These are phyloP conservation scores for Darevskia mixta DNA, from an alignment of 2,797 vertebrate genomes.

Conservation along the genomic window DNA sequence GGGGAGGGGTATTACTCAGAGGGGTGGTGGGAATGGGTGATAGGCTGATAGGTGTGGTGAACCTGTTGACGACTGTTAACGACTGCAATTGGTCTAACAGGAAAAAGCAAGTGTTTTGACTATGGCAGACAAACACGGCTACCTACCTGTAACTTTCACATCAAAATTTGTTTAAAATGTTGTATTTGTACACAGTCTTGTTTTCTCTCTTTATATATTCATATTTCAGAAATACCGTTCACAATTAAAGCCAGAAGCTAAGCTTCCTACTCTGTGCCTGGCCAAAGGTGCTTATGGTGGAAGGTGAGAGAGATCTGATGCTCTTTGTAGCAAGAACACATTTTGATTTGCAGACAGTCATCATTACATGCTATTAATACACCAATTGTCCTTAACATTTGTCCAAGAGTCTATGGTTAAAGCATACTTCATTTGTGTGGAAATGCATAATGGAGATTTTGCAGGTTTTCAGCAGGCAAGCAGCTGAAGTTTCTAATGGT, in stretches of 20 bases:
- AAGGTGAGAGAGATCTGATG: not conserved
- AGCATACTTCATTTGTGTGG: not conserved
- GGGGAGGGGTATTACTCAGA: no score
- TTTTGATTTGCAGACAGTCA: not conserved
- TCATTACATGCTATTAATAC: slow-evolving; percentile 6
- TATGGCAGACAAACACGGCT: no score
- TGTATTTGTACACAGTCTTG: not conserved
- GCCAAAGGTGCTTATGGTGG: not conserved
- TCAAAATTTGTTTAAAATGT: not conserved
- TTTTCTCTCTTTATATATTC: not conserved
- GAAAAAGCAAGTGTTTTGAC: no score
- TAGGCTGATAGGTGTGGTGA: no score
- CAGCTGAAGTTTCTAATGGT: not conserved
- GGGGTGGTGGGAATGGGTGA: no score
- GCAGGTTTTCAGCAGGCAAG: not conserved
- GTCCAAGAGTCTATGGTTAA: not conserved
- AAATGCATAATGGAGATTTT: not conserved
- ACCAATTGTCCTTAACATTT: not conserved
- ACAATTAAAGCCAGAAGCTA: not conserved
- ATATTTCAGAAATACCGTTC: not conserved
- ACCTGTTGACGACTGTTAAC: no score
- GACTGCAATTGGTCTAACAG: no score
- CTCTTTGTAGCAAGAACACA: not conserved
- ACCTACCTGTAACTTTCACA: not conserved
- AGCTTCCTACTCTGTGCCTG: not conserved